Evolutionary conservation across 1,140 invertebrate species (phyloP), one percentile per base, ranked within the genome.

Genomic region (Eriosoma lanigerum): DNA sequence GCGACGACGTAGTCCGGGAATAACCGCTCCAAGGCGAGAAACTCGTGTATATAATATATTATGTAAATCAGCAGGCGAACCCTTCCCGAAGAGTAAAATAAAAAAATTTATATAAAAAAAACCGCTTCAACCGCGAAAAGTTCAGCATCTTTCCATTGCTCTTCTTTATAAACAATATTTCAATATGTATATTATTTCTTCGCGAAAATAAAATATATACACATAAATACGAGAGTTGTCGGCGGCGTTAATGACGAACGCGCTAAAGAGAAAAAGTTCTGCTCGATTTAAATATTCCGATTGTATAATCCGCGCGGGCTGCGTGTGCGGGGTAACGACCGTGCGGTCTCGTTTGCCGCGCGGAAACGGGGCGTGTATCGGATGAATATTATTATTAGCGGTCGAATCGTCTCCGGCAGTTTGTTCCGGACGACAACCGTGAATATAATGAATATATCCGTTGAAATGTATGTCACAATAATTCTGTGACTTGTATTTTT

Each of bases 181-280:
- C 8, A 38, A 4, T 38, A 38, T 38, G 3, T 4, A 8, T 48
- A 48, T 48, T 8, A 1, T 13, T 68, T 32, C 21, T 32, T 46
- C 12, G 5, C 38, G 64, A 24, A 68, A 68, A 68, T 68, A 68
- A 68, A 68, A 68, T 68, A 46, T 68, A 68, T n/a, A 56, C 32
- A 38, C 9, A 48, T 48, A 48, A 48, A 48, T 48, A 48, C 46
- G 46, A 48, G 38, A 68, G 38, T n/a, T n/a, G n/a, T 3, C 52
- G 38, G 12, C 64, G 3, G 50, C 38, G 64, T 68, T 68, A 68
- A 68, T 68, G 64, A 66, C n/a, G 38, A 46, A 21, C n/a, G 38
- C n/a, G 64, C n/a, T 44, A 46, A 68, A 68, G 64, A 68, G n/a
- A 38, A 68, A 68, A 68, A 68, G 64, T 68, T 68, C 38, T n/a